These are phyloP conservation scores for Eugnorisma glareosa DNA, from an alignment of 2,888 invertebrate genomes.

Conservation along the genomic window DNA sequence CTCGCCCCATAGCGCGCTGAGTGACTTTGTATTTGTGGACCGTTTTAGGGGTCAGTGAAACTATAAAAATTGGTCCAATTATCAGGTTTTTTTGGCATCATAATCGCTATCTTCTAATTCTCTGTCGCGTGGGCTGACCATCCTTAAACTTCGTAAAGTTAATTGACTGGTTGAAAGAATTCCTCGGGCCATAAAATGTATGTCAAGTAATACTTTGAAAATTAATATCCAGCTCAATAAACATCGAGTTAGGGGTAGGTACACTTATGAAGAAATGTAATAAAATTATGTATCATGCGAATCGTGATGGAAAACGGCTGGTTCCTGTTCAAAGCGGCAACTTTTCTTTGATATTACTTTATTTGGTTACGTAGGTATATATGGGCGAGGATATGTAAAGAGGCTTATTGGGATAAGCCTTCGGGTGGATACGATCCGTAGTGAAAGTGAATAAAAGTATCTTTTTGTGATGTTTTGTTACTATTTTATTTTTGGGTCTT, in stretches of 20 bases:
- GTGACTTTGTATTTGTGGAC: not conserved
- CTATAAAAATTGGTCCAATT: constrained; percentile 18
- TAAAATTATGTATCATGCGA: constrained; percentile 78
- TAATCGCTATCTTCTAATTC: not conserved
- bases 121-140: constrained; percentile 1
- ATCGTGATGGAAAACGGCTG: constrained; percentile 73
- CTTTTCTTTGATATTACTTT: constrained; percentile 83
- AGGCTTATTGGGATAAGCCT: constrained; percentile 76
- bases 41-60: constrained; percentile 1
- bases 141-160: constrained; percentile 26
- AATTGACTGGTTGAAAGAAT: constrained; percentile 31
- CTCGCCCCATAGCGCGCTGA: not conserved
- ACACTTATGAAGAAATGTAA: constrained; percentile 73
- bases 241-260: constrained; percentile 64
- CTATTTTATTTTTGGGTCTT: constrained; percentile 31
- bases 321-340: constrained; percentile 73
- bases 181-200: constrained; percentile 34
- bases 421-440: constrained; percentile 63
- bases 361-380: constrained; percentile 76
- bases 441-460: constrained; percentile 72
- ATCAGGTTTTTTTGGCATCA: constrained; percentile 5
- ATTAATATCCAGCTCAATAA: constrained; percentile 74
- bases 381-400: constrained; percentile 73
- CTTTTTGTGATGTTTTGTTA: constrained; percentile 60
- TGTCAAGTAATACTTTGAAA: constrained; percentile 66